These are phyloP conservation scores for Drosophila paranaensis DNA, from an alignment of 2,888 invertebrate genomes.

Conservation along the genomic window DNA sequence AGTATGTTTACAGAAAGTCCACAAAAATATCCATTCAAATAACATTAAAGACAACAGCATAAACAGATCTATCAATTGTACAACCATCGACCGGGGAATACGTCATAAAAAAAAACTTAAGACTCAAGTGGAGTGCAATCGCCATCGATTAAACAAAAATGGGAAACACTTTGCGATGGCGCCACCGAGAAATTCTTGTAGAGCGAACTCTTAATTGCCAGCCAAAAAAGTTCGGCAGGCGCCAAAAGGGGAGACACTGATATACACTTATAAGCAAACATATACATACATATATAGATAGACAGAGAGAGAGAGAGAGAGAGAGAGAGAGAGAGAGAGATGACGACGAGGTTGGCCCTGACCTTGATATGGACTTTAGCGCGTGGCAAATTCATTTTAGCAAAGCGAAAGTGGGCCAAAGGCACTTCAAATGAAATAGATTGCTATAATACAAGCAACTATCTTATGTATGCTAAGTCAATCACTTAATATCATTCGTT, in stretches of 20 bases:
- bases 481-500: neutral
- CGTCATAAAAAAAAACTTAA: conserved; percentile 15
- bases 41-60: neutral
- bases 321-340: neutral
- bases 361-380: conserved; percentile 36
- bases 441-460: neutral
- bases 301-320: too few species aligned
- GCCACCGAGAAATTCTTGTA: conserved; percentile 26
- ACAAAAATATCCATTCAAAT: neutral
- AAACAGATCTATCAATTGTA: neutral
- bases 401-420: neutral
- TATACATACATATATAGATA: neutral
- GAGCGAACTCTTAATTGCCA: conserved; percentile 33
- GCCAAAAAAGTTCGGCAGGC: conserved; percentile 9
- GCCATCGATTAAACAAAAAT: conserved; percentile 73
- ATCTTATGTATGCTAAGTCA: neutral
- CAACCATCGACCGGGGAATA: neutral
- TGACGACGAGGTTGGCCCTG: conserved; percentile 56
- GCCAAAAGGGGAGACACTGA: neutral
- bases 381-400: conserved; percentile 15
- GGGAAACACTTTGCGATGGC: conserved; percentile 30
- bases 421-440: neutral
- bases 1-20: neutral
- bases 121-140: conserved; percentile 59
- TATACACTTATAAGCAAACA: conserved; percentile 5